phyloP scores from a whole-genome alignment of 2,113 vertebrate genomes.

The Mormyrus lacerda region DNA sequence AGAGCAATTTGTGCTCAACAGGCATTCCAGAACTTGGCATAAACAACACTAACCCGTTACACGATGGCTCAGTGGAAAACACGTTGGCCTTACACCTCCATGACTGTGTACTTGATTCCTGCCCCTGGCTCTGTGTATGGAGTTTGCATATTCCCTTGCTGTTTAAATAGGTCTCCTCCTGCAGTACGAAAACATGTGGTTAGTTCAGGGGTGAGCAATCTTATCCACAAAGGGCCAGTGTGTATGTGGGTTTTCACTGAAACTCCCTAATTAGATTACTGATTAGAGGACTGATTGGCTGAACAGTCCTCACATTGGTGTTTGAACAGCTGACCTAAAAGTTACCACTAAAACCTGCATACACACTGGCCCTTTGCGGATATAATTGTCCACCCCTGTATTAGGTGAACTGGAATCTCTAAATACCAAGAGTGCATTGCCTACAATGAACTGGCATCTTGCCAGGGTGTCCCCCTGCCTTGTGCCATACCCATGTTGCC shows the following conservation, averaged over 20 bases:
- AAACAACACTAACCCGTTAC: not conserved
- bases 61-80: not conserved
- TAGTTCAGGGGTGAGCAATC: no score
- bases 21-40: slow-evolving; percentile 16
- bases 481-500: not conserved
- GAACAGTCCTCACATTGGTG: no score
- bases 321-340: no score
- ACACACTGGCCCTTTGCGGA: no score
- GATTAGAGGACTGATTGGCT: not conserved
- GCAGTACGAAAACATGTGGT: not conserved
- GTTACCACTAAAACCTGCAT: no score
- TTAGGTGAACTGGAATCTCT: not conserved
- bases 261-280: not conserved
- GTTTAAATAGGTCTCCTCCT: not conserved
- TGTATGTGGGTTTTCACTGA: no score
- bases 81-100: not conserved
- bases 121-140: not conserved
- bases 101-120: not conserved
- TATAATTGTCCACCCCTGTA: no score
- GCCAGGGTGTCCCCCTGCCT: not conserved
- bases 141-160: not conserved
- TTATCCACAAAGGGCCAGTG: no score
- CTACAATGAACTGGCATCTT: not conserved
- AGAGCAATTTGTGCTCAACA: not conserved
- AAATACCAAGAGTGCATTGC: not conserved